phyloP scores from a whole-genome alignment of 2,888 invertebrate species.

The Junonia oenone region DNA sequence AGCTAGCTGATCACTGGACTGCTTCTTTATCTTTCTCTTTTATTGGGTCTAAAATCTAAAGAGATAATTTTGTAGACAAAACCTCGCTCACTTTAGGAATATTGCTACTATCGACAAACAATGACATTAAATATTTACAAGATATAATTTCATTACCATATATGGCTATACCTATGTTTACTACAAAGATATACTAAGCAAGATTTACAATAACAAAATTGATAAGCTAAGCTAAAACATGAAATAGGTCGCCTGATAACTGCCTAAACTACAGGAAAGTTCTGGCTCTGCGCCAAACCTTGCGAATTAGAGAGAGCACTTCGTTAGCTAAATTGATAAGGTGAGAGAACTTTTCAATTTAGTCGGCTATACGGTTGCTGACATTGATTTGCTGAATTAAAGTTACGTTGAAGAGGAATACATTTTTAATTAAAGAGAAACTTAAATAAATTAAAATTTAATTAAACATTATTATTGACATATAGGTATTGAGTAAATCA shows the following conservation, averaged over 20 bases:
- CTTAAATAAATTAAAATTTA: too few relatives aligned
- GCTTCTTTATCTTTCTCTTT: too few relatives aligned
- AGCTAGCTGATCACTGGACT: too few relatives aligned
- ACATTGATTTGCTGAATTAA: conserved; percentile 1
- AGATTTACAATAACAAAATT: conserved; percentile 13
- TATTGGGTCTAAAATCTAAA: too few relatives aligned
- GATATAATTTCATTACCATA: too few relatives aligned
- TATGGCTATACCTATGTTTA: neutral
- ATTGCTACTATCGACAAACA: too few relatives aligned
- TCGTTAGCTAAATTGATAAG: conserved; percentile 45
- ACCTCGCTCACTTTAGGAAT: too few relatives aligned
- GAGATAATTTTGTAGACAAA: too few relatives aligned
- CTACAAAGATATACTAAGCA: neutral
- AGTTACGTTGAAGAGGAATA: neutral
- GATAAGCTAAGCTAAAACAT: conserved; percentile 27
- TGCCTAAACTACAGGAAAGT: conserved; percentile 34
- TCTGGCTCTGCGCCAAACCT: conserved; percentile 38
- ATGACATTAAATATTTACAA: too few relatives aligned
- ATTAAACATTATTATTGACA: too few relatives aligned
- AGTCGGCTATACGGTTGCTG: conserved; percentile 11
- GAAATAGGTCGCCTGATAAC: conserved; percentile 39
- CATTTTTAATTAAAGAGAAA: too few relatives aligned
- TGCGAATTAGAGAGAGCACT: conserved; percentile 41
- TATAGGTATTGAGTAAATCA: too few relatives aligned
- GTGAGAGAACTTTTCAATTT: conserved; percentile 38